phyloP scores from a whole-genome alignment of 1,140 invertebrate species.

The Nasonia vitripennis region DNA sequence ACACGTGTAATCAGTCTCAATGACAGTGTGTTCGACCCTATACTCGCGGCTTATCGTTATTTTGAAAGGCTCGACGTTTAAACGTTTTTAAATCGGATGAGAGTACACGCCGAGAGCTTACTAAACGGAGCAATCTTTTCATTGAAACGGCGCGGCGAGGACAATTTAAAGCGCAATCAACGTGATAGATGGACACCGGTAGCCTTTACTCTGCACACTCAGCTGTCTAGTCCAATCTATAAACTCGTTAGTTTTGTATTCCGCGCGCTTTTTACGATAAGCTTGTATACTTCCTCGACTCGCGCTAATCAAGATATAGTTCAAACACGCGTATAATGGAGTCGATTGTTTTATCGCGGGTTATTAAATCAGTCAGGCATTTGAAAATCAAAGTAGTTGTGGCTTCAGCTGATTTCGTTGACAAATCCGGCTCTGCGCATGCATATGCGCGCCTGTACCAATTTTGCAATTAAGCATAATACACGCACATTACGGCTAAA shows the following conservation, averaged over 20 bases:
- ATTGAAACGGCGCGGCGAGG: conserved; percentile 9
- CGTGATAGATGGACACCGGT: conserved; percentile 18
- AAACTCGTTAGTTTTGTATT: not conserved
- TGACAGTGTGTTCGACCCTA: too few species aligned
- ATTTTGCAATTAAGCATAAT: conserved; percentile 12
- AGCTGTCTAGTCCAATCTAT: not conserved
- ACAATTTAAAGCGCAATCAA: conserved; percentile 28
- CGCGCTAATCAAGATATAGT: too few species aligned
- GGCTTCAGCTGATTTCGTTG: not conserved
- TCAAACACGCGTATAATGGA: too few species aligned
- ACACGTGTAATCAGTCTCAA: too few species aligned
- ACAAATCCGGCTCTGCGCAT: not conserved
- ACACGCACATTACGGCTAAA: conserved; percentile 16
- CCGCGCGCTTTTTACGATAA: too few species aligned
- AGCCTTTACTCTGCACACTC: not conserved
- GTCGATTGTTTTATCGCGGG: too few species aligned
- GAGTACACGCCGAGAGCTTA: not conserved
- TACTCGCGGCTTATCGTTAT: not conserved
- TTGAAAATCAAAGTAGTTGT: too few species aligned
- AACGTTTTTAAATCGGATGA: conserved; percentile 40
- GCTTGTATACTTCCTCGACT: too few species aligned
- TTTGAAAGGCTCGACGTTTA: not conserved
- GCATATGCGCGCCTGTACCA: not conserved
- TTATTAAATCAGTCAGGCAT: too few species aligned
- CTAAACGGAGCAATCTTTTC: conserved; percentile 42